Conservation (phyloP, 2,113 vertebrate species). For the Oriolus oriolus region DNA sequence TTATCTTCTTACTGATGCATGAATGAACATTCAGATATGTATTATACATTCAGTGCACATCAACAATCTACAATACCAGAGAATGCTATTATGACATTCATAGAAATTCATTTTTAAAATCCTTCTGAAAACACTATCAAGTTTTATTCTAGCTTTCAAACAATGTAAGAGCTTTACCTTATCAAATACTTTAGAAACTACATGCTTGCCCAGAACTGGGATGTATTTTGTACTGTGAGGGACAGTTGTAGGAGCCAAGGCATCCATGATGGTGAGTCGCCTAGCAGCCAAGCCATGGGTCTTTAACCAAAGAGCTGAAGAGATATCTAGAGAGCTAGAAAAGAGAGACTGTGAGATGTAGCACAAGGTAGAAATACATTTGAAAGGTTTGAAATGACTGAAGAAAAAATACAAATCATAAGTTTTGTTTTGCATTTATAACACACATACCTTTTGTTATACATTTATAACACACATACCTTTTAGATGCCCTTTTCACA, state of each 20-base stretch:
- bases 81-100: neutral
- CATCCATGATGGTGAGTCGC: constrained; percentile 77
- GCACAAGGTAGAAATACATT: neutral
- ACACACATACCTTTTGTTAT: constrained; percentile 65
- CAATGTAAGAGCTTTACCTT: constrained; percentile 61
- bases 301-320: constrained; percentile 75
- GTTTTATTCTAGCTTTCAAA: neutral
- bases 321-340: constrained; percentile 59
- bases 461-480: constrained; percentile 69
- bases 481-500: neutral
- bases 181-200: constrained; percentile 76
- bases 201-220: constrained; percentile 75
- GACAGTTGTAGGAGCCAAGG: constrained; percentile 62
- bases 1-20: neutral
- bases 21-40: neutral
- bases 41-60: neutral
- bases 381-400: neutral
- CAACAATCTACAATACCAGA: neutral
- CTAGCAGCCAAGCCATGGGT: constrained; percentile 72
- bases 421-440: neutral
- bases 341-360: neutral
- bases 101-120: neutral
- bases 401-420: neutral
- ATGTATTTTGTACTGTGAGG: constrained; percentile 66
- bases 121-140: neutral